Evolutionary conservation across 2,113 vertebrate species (phyloP).

Genomic region (Eublepharis macularius): DNA sequence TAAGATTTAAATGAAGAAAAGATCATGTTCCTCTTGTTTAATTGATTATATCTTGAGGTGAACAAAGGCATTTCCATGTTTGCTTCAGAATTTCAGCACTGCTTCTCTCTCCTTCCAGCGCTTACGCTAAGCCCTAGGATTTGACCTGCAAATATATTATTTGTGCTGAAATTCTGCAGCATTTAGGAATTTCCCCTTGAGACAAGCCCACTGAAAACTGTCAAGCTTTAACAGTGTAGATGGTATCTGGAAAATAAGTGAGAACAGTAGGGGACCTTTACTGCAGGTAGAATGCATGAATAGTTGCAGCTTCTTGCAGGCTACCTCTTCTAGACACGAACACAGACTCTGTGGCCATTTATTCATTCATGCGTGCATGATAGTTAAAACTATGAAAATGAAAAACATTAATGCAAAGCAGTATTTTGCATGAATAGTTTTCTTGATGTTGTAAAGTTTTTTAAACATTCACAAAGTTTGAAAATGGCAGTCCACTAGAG

Average conservation of each 20-base stretch:
- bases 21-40: too few relatives aligned
- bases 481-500: background rate
- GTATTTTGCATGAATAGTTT: constrained; percentile 64
- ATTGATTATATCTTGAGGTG: too few relatives aligned
- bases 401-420: constrained; percentile 22
- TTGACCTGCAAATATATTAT: background rate
- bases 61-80: background rate
- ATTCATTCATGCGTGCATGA: background rate
- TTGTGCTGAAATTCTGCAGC: rapidly evolving
- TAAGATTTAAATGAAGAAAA: background rate
- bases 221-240: background rate
- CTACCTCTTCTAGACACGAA: constrained; percentile 27
- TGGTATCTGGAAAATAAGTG: background rate
- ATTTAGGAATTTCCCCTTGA: constrained; percentile 8
- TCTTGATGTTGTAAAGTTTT: background rate
- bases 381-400: constrained; percentile 39
- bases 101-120: rapidly evolving
- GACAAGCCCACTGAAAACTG: background rate
- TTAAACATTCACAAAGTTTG: background rate
- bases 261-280: background rate
- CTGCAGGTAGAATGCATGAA: background rate
- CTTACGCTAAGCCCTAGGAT: background rate
- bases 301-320: constrained; percentile 9
- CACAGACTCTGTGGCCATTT: constrained; percentile 12
- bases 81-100: background rate